Percentiles rank a stretch among this genome's conserved stretches.
These are phyloP conservation scores for Agrochola lychnidis DNA, from an alignment of 2,888 invertebrate species.

Conservation along the genomic window DNA sequence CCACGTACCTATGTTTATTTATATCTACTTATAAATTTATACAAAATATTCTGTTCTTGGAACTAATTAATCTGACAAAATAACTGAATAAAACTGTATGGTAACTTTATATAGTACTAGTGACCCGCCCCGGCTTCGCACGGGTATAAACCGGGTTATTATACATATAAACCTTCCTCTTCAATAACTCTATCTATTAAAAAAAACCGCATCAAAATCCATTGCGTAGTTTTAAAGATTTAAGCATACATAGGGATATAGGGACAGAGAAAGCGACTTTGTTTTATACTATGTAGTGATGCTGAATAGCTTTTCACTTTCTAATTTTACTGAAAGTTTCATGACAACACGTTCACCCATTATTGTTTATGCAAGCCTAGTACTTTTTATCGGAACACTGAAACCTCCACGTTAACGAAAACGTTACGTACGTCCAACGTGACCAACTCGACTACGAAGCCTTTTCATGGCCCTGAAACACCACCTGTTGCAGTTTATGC, in stretches of 20 bases:
- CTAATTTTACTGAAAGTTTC: background rate
- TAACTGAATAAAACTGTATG: background rate
- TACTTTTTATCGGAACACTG: constrained; percentile 16
- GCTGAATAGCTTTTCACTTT: background rate
- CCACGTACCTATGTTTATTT: background rate
- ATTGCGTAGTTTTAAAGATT: too few species aligned
- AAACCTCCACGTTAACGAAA: constrained; percentile 10
- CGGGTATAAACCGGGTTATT: too few species aligned
- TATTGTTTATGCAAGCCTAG: constrained; percentile 9
- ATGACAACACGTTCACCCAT: background rate
- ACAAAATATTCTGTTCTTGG: background rate
- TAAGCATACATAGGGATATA: too few species aligned
- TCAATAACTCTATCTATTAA: too few species aligned
- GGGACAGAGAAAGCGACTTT: too few species aligned
- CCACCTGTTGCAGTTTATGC: constrained; percentile 62
- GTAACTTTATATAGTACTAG: too few species aligned
- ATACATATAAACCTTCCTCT: too few species aligned
- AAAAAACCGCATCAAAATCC: too few species aligned
- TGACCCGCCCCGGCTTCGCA: too few species aligned
- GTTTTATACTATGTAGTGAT: too few species aligned
- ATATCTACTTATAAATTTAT: background rate
- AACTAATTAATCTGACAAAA: too few species aligned
- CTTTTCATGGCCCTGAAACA: constrained; percentile 1
- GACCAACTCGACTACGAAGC: background rate
- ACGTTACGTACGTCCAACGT: background rate